Conservation (phyloP, 2,113 vertebrate genomes). For the Pipa parva region DNA sequence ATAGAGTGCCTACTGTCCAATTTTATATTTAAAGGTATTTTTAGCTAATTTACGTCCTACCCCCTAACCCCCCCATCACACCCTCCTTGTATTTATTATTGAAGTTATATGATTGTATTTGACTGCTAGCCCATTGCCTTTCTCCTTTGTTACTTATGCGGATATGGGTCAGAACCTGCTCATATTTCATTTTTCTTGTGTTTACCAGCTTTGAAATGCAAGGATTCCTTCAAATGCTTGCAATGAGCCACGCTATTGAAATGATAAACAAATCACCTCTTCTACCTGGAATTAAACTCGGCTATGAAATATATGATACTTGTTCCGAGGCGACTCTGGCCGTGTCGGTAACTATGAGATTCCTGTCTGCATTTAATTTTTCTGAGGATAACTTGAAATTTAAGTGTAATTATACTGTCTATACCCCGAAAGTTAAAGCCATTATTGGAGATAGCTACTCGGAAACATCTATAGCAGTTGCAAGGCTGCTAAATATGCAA, state of each 20-base stretch:
- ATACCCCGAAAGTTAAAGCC: slow-evolving; percentile 60
- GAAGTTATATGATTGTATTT: not conserved
- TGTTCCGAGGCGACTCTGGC: slow-evolving; percentile 76
- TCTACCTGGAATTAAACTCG: slow-evolving; percentile 69
- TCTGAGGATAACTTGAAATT: slow-evolving; percentile 47
- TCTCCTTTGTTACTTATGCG: not conserved
- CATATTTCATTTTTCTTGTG: slow-evolving; percentile 38
- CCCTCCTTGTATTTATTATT: not conserved
- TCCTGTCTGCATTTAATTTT: slow-evolving; percentile 59
- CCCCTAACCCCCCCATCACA: too few relatives aligned
- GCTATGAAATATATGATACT: slow-evolving; percentile 76
- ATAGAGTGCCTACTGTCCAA: too few relatives aligned
- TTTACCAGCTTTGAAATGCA: slow-evolving; percentile 64
- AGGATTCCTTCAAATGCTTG: slow-evolving; percentile 63
- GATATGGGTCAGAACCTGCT: not conserved
- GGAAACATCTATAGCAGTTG: slow-evolving; percentile 76
- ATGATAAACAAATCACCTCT: slow-evolving; percentile 70
- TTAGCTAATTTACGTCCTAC: too few relatives aligned
- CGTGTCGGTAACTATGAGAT: slow-evolving; percentile 63
- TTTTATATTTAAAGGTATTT: too few relatives aligned
- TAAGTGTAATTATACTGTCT: slow-evolving; percentile 55
- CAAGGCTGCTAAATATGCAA: slow-evolving; percentile 71
- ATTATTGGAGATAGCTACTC: slow-evolving; percentile 70
- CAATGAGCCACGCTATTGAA: slow-evolving; percentile 79
- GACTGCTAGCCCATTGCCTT: not conserved